Evolutionary conservation across 2,888 invertebrate species (phyloP).

Genomic region (Drosophila nr. medialis): DNA sequence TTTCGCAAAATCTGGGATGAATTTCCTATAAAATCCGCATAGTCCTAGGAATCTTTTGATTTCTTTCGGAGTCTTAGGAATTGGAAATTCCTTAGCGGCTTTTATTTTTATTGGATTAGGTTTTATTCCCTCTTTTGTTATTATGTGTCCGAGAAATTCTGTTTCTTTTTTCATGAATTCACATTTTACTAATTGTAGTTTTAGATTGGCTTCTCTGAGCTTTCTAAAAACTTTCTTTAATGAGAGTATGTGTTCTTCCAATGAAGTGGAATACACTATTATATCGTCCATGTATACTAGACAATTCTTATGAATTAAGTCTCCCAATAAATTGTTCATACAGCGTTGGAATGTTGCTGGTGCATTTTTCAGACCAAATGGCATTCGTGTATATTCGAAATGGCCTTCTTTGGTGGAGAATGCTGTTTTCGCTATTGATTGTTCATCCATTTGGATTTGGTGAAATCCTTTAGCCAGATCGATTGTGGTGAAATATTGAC

Average conservation of each 20-base stretch:
- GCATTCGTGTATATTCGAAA: slow-evolving; percentile 1
- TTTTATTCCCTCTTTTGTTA: background rate
- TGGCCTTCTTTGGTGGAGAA: background rate
- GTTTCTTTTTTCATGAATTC: slow-evolving; percentile 2
- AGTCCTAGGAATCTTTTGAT: too few relatives aligned
- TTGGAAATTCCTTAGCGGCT: too few relatives aligned
- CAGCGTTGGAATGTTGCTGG: background rate
- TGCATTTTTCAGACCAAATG: background rate
- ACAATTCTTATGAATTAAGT: background rate
- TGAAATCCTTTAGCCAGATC: background rate
- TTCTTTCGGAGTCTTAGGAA: too few relatives aligned
- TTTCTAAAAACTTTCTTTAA: background rate
- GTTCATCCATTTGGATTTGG: background rate
- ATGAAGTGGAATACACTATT: background rate
- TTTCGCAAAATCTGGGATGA: too few relatives aligned
- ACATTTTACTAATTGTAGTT: background rate
- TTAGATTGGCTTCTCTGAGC: slow-evolving; percentile 2
- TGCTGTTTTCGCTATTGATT: background rate
- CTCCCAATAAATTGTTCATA: background rate
- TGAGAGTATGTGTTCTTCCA: background rate
- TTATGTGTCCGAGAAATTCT: background rate
- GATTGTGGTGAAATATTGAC: background rate
- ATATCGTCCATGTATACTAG: background rate
- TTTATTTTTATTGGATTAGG: too few relatives aligned
- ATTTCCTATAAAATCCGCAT: too few relatives aligned